Evolutionary conservation across 2,113 vertebrate genomes (phyloP).

Genomic region (Leptobrachium leishanense): DNA sequence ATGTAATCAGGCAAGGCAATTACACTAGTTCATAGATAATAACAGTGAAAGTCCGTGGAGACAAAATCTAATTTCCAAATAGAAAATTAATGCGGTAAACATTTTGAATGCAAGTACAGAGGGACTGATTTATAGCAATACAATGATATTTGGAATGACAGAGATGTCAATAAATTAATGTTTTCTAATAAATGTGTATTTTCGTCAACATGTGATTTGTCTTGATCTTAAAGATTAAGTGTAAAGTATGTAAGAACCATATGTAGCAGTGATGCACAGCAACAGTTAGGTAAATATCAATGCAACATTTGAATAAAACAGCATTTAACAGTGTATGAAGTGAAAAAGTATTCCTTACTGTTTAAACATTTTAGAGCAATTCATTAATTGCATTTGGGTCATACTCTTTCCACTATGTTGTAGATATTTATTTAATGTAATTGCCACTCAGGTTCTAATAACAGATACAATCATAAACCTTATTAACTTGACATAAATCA

Average conservation of each 20-base stretch:
- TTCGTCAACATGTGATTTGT: not conserved
- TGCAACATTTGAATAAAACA: too few species aligned
- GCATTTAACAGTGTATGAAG: too few species aligned
- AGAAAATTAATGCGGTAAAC: constrained; percentile 39
- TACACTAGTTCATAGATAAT: constrained; percentile 44
- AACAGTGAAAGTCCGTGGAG: constrained; percentile 41
- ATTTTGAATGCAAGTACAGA: constrained; percentile 27
- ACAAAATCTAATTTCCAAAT: constrained; percentile 46
- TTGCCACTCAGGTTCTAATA: not conserved
- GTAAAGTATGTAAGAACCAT: too few species aligned
- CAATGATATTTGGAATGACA: constrained; percentile 18
- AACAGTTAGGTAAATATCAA: too few species aligned
- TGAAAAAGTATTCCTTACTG: too few species aligned
- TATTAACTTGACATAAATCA: not conserved
- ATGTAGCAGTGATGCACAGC: too few species aligned
- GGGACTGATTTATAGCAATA: constrained; percentile 16
- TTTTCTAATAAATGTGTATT: not conserved
- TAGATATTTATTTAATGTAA: not conserved
- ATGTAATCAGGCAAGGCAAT: constrained; percentile 46
- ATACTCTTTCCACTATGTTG: not conserved
- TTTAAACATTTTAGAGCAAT: not conserved
- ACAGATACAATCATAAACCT: not conserved
- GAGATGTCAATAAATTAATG: not conserved
- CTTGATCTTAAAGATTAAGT: too few species aligned
- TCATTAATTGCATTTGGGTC: not conserved